A percentile compares a stretch with the other conserved stretches of the same genome.
phyloP scores from a whole-genome alignment of 2,888 invertebrate species.

The Tiliacea citrago region DNA sequence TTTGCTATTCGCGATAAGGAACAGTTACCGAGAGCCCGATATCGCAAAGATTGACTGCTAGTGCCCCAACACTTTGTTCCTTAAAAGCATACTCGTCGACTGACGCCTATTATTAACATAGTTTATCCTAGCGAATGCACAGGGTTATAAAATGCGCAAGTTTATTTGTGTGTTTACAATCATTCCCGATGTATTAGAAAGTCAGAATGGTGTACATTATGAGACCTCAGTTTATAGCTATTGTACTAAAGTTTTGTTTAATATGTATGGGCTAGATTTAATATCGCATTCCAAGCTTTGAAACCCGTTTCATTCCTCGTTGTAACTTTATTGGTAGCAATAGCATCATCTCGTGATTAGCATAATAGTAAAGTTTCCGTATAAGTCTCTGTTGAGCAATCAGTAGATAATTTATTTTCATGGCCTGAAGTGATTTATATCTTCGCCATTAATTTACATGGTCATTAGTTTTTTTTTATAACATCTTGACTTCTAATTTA shows the following conservation, averaged over 20 bases:
- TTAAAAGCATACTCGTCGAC: conserved; percentile 77
- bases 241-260: conserved; percentile 51
- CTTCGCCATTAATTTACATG: conserved; percentile 15
- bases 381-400: conserved; percentile 34
- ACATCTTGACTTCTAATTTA: conserved; percentile 17
- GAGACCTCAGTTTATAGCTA: conserved; percentile 39
- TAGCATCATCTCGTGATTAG: conserved; percentile 34
- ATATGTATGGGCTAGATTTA: conserved; percentile 37
- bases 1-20: conserved; percentile 86
- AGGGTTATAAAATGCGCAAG: conserved; percentile 52
- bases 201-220: conserved; percentile 46
- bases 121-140: conserved; percentile 52
- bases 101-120: conserved; percentile 68
- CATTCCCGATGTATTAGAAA: conserved; percentile 40
- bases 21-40: conserved; percentile 75
- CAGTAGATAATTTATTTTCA: conserved; percentile 32
- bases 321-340: conserved; percentile 39
- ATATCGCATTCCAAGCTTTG: conserved; percentile 42
- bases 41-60: conserved; percentile 75
- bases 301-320: conserved; percentile 27
- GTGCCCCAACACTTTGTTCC: conserved; percentile 75
- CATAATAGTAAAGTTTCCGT: conserved; percentile 37
- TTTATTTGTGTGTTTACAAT: conserved; percentile 52
- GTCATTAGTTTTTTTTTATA: not conserved
- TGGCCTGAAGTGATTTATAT: not conserved